Evolutionary conservation across 2,113 vertebrate genomes (phyloP).

Genomic region (Ceuthmochares aereus): DNA sequence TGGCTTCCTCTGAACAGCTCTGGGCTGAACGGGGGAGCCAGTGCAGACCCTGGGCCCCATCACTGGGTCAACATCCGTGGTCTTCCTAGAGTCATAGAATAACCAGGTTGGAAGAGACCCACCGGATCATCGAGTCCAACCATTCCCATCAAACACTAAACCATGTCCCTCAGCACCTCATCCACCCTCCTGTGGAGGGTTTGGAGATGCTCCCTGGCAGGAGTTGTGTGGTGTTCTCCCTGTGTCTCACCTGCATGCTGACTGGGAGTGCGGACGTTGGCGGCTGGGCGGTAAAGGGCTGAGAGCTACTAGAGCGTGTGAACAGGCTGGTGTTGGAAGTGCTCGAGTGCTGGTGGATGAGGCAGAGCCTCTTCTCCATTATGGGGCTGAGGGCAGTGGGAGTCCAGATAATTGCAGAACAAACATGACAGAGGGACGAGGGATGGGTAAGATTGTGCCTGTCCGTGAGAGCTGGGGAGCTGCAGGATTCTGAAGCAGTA

Average conservation of each 20-base stretch:
- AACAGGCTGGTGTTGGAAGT: too few relatives aligned
- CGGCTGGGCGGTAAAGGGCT: fast-evolving
- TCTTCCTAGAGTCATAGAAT: too few relatives aligned
- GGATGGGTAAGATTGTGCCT: background rate
- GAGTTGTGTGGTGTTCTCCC: background rate
- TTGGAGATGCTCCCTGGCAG: background rate
- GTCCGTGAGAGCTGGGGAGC: background rate
- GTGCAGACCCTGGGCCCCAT: background rate
- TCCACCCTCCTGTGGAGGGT: background rate
- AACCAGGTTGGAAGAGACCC: too few relatives aligned
- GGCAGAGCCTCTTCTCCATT: too few relatives aligned
- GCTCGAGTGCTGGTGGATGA: too few relatives aligned
- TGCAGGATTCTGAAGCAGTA: background rate
- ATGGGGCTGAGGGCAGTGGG: too few relatives aligned
- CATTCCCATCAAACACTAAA: too few relatives aligned
- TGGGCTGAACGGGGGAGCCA: background rate
- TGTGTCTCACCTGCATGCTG: background rate
- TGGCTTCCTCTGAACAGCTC: background rate
- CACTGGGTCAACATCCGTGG: fast-evolving
- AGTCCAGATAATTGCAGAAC: background rate
- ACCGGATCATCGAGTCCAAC: too few relatives aligned
- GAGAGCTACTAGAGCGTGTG: background rate
- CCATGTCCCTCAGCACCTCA: too few relatives aligned
- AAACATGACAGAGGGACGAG: background rate
- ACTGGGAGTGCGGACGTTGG: fast-evolving